Evolutionary conservation across 2,113 vertebrate genomes (phyloP), one percentile per base, ranked within the genome.

Genomic region (Tyrannus savana): DNA sequence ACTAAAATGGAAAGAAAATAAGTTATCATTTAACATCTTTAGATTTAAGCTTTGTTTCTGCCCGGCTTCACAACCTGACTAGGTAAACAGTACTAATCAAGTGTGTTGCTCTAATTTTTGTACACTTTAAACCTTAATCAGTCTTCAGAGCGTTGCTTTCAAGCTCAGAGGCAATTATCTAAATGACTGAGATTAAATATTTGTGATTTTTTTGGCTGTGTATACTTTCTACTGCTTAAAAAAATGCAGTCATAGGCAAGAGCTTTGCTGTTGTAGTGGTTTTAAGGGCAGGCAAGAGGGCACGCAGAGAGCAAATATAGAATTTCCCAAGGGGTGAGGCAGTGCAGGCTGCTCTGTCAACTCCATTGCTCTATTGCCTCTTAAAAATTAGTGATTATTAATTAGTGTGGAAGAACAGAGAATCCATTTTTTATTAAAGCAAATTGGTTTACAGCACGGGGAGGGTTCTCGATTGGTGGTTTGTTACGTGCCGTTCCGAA

Each of bases 151-250:
- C 3, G 0, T 79, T 89, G n/a, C 49, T 89, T 85, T 89, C 44
- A 82, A 72, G 71, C 24, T 93, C 44, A 64, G 71, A 87, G 66
- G 71, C 62, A 87, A 58, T 93, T 95, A 60, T 41, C 27, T 91
- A 79, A 62, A 79, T 95, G 76, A 87, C 66, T 73, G 78, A 93
- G 74, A 79, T 87, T 31, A 95, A 95, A 87, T 93, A 60, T 56
- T 68, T 82, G 44, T 93, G 62, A 91, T 93, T 89, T 91, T 73
- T 82, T 89, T 81, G 46, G 18, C 30, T 39, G 9, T 47, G 14
- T 59, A 24, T 60, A 15, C 22, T 71, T 95, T 68, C 47, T 82
- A 18, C 66, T 78, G 44, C n/a, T 74, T 8, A 67, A 78, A 42
- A 72, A 56, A 78, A 17, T 7, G 12, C 6, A 10, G 50, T 88